Conservation (phyloP, 2,797 vertebrate genomes). For the Pelobates cultripes region DNA sequence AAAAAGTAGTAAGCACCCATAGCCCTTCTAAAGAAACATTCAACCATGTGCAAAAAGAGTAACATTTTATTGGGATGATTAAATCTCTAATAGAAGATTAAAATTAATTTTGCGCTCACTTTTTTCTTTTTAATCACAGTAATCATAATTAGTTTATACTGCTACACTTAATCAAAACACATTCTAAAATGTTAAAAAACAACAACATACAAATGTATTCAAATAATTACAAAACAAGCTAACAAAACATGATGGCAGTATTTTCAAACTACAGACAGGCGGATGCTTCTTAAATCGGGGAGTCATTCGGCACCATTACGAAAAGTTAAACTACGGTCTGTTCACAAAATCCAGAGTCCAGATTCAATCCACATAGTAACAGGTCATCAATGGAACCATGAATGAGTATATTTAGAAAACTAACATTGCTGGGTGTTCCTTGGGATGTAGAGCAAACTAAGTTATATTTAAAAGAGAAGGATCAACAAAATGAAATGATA, state of each 20-base stretch:
- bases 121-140: conserved; percentile 16
- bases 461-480: no score
- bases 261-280: neutral
- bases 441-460: no score
- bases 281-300: neutral
- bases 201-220: conserved; percentile 40
- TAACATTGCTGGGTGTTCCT: no score
- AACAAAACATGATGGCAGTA: conserved; percentile 6
- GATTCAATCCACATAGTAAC: no score
- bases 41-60: conserved; percentile 25
- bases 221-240: conserved; percentile 71
- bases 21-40: neutral
- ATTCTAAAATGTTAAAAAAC: conserved; percentile 2
- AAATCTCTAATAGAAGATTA: conserved; percentile 24
- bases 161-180: conserved; percentile 26
- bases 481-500: no score
- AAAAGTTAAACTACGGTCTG: no score
- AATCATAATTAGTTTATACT: conserved; percentile 37
- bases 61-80: conserved; percentile 44
- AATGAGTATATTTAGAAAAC: no score
- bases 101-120: conserved; percentile 36
- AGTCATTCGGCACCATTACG: neutral
- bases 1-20: no score
- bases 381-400: no score
- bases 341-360: no score